phyloP scores from a whole-genome alignment of 1,140 invertebrate genomes.

The Drosophila ironensis region DNA sequence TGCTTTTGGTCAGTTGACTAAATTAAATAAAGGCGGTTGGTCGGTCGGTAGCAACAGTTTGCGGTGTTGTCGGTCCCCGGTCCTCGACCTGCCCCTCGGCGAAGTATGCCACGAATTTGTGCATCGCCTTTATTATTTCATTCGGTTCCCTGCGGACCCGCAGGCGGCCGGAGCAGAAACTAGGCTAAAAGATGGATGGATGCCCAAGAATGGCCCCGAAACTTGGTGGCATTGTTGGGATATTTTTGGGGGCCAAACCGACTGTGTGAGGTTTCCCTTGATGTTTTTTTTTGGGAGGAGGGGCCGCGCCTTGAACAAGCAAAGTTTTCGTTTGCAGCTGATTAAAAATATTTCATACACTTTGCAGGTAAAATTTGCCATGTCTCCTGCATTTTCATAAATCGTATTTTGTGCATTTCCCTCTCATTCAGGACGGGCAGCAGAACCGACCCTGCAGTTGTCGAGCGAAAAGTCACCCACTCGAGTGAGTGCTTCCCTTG shows the following conservation, averaged over 20 bases:
- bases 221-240: neutral
- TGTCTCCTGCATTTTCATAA: too few relatives aligned
- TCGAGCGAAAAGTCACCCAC: neutral
- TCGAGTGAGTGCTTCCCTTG: neutral
- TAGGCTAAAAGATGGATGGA: neutral
- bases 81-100: too few relatives aligned
- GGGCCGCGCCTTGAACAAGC: too few relatives aligned
- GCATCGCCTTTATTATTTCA: neutral
- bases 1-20: neutral
- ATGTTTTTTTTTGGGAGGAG: neutral
- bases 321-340: neutral
- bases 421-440: neutral
- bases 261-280: too few relatives aligned
- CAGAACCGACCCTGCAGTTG: neutral
- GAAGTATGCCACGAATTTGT: neutral
- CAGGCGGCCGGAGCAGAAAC: neutral
- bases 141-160: too few relatives aligned
- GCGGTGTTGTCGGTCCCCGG: neutral
- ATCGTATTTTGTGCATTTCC: neutral
- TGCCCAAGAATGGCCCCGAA: neutral
- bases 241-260: too few relatives aligned
- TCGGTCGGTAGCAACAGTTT: constrained; percentile 1
- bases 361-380: neutral
- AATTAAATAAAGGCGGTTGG: neutral
- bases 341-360: too few relatives aligned